Evolutionary conservation across 2,113 vertebrate species (phyloP).

Genomic region (Siphamia tubifer): DNA sequence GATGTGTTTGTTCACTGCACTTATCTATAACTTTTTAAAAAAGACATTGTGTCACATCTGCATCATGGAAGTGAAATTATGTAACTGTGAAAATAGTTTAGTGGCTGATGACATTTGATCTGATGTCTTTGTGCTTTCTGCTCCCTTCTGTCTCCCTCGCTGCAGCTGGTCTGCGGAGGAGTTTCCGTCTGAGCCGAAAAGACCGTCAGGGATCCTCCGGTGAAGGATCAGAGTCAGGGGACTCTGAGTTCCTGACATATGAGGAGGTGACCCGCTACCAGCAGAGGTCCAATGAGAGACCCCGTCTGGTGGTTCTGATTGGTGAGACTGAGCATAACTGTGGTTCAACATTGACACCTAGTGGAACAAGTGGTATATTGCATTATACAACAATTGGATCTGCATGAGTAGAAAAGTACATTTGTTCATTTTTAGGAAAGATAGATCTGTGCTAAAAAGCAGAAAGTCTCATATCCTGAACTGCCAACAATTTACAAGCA

Average conservation of each 20-base stretch:
- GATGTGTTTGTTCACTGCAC: not conserved
- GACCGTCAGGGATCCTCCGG: slow-evolving; percentile 79
- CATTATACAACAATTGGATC: not conserved
- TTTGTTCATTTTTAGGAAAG: too few relatives aligned
- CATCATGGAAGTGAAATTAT: not conserved
- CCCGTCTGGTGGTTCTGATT: slow-evolving; percentile 91
- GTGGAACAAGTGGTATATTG: slow-evolving; percentile 13
- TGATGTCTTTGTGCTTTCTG: not conserved
- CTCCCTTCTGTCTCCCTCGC: not conserved
- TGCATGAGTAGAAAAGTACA: too few relatives aligned
- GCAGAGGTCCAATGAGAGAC: slow-evolving; percentile 84
- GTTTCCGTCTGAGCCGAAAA: slow-evolving; percentile 91
- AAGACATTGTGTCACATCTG: not conserved
- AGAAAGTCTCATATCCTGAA: too few relatives aligned
- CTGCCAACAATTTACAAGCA: too few relatives aligned
- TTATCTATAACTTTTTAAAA: not conserved
- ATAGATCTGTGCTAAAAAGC: too few relatives aligned
- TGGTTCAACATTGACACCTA: slow-evolving; percentile 36
- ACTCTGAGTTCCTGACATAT: slow-evolving; percentile 85
- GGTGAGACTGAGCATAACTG: slow-evolving; percentile 75
- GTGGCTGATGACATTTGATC: not conserved
- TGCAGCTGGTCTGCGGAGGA: slow-evolving; percentile 90
- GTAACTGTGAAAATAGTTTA: not conserved
- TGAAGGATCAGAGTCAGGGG: slow-evolving; percentile 73
- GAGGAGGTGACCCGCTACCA: slow-evolving; percentile 95